These are phyloP conservation scores for Bombus fervidus DNA, from an alignment of 1,140 invertebrate species.

Conservation along the genomic window DNA sequence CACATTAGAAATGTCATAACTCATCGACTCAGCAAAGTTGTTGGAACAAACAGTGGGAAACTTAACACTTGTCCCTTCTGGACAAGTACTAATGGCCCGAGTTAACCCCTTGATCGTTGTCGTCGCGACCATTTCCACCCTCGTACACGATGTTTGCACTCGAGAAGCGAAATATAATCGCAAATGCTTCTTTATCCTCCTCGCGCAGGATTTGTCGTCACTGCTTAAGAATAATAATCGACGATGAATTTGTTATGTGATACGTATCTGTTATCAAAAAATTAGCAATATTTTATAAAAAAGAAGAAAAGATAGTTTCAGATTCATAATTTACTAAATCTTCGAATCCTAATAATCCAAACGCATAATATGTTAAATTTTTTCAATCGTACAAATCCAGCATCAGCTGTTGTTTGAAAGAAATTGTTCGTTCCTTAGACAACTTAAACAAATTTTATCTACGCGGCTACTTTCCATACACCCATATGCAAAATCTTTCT, in stretches of 20 bases:
- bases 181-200: neutral
- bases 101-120: conserved; percentile 70
- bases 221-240: neutral
- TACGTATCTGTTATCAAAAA: neutral
- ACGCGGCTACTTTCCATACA: neutral
- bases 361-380: too few species aligned
- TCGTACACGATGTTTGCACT: neutral
- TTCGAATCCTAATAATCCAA: neutral
- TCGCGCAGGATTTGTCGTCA: neutral
- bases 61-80: conserved; percentile 66
- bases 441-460: neutral
- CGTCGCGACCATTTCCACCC: conserved; percentile 27
- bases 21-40: conserved; percentile 65
- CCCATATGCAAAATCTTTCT: neutral
- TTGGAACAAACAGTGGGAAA: conserved; percentile 72
- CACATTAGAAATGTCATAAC: conserved; percentile 74
- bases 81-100: conserved; percentile 66
- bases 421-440: neutral
- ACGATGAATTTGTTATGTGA: neutral
- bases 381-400: neutral
- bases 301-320: neutral
- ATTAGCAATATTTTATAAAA: neutral
- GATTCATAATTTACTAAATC: neutral
- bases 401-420: neutral
- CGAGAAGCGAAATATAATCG: neutral